phyloP scores from a whole-genome alignment of 2,888 invertebrate species.

The Drosophila vallismaia region DNA sequence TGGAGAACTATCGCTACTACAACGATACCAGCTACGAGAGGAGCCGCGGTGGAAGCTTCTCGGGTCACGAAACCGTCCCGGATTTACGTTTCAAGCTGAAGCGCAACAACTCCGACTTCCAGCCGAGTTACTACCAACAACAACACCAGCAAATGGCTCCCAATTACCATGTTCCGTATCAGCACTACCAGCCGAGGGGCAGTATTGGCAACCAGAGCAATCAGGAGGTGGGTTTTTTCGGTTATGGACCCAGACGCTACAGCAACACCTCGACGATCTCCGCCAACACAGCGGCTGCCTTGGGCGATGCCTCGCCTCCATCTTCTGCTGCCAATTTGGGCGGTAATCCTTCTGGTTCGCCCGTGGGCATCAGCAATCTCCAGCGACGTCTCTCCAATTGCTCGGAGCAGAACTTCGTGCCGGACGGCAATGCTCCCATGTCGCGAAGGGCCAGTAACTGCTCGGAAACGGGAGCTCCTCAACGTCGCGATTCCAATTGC shows the following conservation, averaged over 20 bases:
- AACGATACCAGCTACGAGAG: conserved; percentile 84
- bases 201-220: conserved; percentile 56
- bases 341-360: conserved; percentile 28
- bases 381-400: conserved; percentile 82
- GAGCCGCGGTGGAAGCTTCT: conserved; percentile 83
- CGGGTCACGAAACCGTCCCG: conserved; percentile 80
- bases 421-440: conserved; percentile 60
- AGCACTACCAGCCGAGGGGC: conserved; percentile 73
- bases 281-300: conserved; percentile 67
- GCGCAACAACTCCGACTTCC: conserved; percentile 82
- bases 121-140: conserved; percentile 80
- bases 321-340: conserved; percentile 50
- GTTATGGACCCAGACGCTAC: conserved; percentile 85
- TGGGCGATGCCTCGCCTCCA: conserved; percentile 50
- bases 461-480: conserved; percentile 79
- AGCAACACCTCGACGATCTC: conserved; percentile 87
- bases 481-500: conserved; percentile 82
- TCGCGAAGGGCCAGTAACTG: conserved; percentile 83
- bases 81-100: conserved; percentile 81
- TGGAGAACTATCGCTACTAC: conserved; percentile 86
- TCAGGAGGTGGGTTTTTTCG: conserved; percentile 73
- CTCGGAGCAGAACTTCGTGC: conserved; percentile 80
- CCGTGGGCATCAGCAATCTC: conserved; percentile 50
- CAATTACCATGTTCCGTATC: conserved; percentile 41
- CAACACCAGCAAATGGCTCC: conserved; percentile 33